Percentiles rank a stretch among this genome's conserved stretches.
Conservation (phyloP, 2,888 invertebrate genomes). For the Gymnocheta viridis region DNA sequence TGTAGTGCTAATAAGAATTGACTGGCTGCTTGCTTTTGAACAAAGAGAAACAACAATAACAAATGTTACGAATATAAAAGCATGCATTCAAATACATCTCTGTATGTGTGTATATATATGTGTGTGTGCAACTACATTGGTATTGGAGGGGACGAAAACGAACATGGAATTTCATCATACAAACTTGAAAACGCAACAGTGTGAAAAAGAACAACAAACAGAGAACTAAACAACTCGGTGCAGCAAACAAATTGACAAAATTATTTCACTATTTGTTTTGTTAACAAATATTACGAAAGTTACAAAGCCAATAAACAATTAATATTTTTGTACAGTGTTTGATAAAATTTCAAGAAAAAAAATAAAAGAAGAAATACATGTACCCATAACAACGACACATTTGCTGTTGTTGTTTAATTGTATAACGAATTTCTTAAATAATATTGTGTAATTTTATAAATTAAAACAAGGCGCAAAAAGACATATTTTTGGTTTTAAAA, state of each 20-base stretch:
- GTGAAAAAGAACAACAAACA: slow-evolving; percentile 64
- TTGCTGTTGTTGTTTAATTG: slow-evolving; percentile 32
- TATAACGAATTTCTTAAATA: slow-evolving; percentile 56
- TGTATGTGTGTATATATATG: not conserved
- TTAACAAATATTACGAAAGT: slow-evolving; percentile 49
- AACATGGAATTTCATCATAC: slow-evolving; percentile 69
- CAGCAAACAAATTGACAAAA: slow-evolving; percentile 24
- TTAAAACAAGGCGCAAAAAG: slow-evolving; percentile 64
- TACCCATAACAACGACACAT: slow-evolving; percentile 38
- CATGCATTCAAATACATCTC: not conserved
- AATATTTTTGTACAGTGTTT: slow-evolving; percentile 20
- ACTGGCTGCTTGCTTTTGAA: slow-evolving; percentile 19
- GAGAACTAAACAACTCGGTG: slow-evolving; percentile 62
- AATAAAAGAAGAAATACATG: too few relatives aligned
- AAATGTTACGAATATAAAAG: slow-evolving; percentile 3
- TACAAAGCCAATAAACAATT: slow-evolving; percentile 25
- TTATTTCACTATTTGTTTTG: slow-evolving; percentile 42
- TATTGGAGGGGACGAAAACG: slow-evolving; percentile 44
- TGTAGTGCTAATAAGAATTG: slow-evolving; percentile 13
- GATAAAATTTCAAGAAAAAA: slow-evolving; percentile 3
- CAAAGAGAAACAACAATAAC: slow-evolving; percentile 43
- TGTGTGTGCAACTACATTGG: not conserved
- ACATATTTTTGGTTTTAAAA: slow-evolving; percentile 51
- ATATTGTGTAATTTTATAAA: slow-evolving; percentile 54
- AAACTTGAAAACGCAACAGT: slow-evolving; percentile 63